phyloP scores from a whole-genome alignment of 37 sponge, comb jelly and placozoan genomes.

The Dysidea cf. avara region DNA sequence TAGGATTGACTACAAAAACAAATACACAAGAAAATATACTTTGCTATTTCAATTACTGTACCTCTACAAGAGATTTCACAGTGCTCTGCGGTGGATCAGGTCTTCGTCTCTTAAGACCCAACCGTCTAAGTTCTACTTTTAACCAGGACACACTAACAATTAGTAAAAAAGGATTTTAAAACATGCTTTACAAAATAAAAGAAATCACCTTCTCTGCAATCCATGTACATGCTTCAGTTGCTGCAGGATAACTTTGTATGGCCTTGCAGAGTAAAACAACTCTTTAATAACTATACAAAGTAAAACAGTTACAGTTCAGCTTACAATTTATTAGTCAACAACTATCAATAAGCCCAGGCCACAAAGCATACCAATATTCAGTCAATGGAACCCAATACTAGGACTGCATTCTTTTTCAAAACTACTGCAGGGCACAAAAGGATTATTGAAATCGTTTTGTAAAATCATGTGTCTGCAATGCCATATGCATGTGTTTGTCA shows the following conservation, averaged over 20 bases:
- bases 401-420: too few species aligned
- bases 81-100: not conserved
- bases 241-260: constrained; percentile 5
- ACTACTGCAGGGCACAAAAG: too few species aligned
- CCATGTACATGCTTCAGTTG: constrained; percentile 10
- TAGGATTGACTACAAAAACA: not conserved
- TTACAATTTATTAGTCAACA: too few species aligned
- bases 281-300: too few species aligned
- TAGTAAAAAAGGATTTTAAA: not conserved
- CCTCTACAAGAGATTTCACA: not conserved
- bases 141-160: constrained; percentile 11
- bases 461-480: too few species aligned
- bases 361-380: too few species aligned
- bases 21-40: not conserved
- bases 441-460: too few species aligned
- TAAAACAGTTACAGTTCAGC: too few species aligned
- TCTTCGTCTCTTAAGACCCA: not conserved
- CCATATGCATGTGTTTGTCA: too few species aligned
- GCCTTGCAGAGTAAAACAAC: constrained; percentile 18
- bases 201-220: constrained; percentile 10
- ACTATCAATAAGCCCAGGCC: too few species aligned
- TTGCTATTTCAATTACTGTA: not conserved
- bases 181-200: not conserved
- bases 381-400: too few species aligned
- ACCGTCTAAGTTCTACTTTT: not conserved